Conservation (phyloP, 2,797 vertebrate genomes). For the Lithobates pipiens region DNA sequence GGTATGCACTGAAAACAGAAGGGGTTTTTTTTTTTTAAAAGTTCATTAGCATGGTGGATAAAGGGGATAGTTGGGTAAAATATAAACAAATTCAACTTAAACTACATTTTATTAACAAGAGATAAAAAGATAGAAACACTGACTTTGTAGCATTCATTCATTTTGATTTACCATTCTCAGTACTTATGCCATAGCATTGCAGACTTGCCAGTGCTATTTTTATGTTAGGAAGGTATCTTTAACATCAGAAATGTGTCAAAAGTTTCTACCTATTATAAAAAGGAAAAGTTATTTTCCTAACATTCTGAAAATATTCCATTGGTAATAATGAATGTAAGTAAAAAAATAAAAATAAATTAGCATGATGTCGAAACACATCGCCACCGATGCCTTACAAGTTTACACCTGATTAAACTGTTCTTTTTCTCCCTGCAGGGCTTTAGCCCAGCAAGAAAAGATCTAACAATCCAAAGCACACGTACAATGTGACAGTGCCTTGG, state of each 20-base stretch:
- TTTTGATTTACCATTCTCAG: no score
- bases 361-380: neutral
- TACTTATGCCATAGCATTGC: no score
- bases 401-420: constrained; percentile 14
- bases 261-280: neutral
- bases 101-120: no score
- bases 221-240: no score
- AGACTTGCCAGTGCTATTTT: no score
- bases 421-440: neutral
- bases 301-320: neutral
- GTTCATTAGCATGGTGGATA: no score
- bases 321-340: neutral
- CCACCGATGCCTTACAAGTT: neutral
- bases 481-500: constrained; percentile 47
- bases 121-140: no score
- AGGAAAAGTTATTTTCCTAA: neutral
- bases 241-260: neutral
- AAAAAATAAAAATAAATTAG: neutral
- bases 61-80: no score
- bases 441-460: constrained; percentile 17
- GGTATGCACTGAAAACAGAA: no score
- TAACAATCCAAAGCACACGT: constrained; percentile 32
- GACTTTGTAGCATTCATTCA: no score
- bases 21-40: no score
- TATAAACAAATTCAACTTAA: no score